Percentiles rank a stretch among this genome's conserved stretches.
Evolutionary conservation across 2,888 invertebrate species (phyloP).

Genomic region (Glyphotaelius pellucidus): DNA sequence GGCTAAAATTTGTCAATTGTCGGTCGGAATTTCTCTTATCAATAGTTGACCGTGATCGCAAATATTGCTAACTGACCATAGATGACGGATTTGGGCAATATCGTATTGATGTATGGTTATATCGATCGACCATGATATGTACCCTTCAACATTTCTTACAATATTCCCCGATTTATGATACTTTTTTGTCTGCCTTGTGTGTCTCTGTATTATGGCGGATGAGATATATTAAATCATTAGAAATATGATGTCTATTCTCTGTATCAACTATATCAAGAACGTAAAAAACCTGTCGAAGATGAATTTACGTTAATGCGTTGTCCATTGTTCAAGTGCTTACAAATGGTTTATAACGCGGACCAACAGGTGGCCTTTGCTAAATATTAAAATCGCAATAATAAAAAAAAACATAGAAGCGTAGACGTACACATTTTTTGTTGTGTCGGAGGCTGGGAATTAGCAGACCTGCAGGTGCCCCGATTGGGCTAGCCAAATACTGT

Average conservation of each 20-base stretch:
- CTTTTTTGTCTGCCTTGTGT: no score
- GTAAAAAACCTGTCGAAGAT: not conserved
- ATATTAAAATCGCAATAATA: not conserved
- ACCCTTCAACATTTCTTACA: no score
- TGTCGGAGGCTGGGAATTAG: not conserved
- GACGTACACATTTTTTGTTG: not conserved
- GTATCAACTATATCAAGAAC: not conserved
- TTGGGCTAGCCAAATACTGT: not conserved
- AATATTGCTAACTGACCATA: no score
- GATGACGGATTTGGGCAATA: no score
- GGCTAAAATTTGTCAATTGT: no score
- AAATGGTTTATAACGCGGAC: not conserved
- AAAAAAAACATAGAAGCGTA: not conserved
- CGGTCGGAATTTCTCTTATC: no score
- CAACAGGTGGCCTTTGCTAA: slow-evolving; percentile 8
- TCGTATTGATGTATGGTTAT: no score
- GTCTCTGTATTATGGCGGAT: no score
- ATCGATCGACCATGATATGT: no score
- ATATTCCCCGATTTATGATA: no score
- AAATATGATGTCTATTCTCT: not conserved
- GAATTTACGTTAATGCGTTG: not conserved
- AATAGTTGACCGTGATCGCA: no score
- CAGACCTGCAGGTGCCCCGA: not conserved
- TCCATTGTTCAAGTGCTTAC: not conserved
- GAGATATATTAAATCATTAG: no score